Percentiles rank a stretch among this genome's conserved stretches.
Conservation (phyloP, 2,797 vertebrate genomes). For the Danio jaintianensis region DNA sequence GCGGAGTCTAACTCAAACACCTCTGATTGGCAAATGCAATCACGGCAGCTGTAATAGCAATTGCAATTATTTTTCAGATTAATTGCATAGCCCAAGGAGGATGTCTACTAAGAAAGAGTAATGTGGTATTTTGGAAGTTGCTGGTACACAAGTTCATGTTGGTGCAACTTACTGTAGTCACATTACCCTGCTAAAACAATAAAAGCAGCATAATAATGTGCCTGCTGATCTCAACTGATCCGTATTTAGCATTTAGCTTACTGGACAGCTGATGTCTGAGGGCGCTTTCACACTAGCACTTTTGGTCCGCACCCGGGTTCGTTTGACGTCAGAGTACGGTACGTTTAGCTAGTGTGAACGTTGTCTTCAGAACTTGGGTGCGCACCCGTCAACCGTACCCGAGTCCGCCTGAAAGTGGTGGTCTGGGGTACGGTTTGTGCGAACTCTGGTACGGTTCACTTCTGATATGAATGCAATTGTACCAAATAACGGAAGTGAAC, state of each 20-base stretch:
- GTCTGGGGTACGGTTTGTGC: no score
- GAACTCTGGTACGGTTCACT: no score
- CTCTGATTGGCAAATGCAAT: not conserved
- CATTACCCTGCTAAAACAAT: not conserved
- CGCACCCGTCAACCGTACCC: no score
- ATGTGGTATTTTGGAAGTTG: not conserved
- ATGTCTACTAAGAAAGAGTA: not conserved
- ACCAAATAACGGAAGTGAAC: no score
- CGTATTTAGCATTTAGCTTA: not conserved
- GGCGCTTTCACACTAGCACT: no score
- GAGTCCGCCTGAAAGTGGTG: no score
- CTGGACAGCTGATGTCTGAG: not conserved
- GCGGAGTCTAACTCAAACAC: not conserved
- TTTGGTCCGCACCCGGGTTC: no score
- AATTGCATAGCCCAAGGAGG: not conserved
- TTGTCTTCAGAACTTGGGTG: no score
- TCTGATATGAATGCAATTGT: no score
- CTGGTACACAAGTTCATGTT: not conserved
- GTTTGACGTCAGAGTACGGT: no score
- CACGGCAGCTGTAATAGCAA: not conserved
- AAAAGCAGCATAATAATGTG: not conserved
- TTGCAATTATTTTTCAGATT: not conserved
- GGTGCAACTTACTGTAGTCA: not conserved
- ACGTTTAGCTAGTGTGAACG: no score
- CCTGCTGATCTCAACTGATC: not conserved